Base-by-base conservation (phyloP, 2,888 invertebrate genomes). In the Cyclophora albipunctata region DNA sequence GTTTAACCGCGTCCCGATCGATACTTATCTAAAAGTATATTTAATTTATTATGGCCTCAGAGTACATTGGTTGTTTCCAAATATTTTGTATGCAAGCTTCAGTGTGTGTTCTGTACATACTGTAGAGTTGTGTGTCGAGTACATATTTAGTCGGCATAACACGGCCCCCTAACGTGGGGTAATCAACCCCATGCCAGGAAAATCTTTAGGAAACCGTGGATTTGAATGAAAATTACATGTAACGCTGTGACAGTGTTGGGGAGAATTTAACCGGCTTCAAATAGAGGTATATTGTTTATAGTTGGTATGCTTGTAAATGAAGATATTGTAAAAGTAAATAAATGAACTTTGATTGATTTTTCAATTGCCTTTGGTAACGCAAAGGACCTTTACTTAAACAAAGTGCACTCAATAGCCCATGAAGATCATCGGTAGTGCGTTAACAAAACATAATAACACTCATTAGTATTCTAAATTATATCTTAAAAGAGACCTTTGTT, bases 51-150 rank as follows among this genome's bases (percentile, higher is more conserved):
- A 84, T 81, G 75, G 78, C 73, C 78, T 82, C 74, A 71, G 81
- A 78, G 83, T 81, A 84, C 84, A 78, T 76, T 76, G 74, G 73
- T 70, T 74, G 78, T 84, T 81, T 76, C 85, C 82, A 86, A 86
- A 87, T 86, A 86, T 86, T 87, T 84, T 85, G 76, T 73, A 75
- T 83, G 83, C 77, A 81, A 81, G 83, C 80, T 66, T 45, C 62
- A 48, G 55, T 75, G 78, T 82, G 81, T 81, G 69, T 71, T 71
- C 66, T 69, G 78, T 73, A 78, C 77, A 83, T 74, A 81, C 69
- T 78, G 66, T 76, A 72, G 73, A 69, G 73, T 68, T 81, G 73
- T 80, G 76, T 77, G 69, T 66, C 66, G 69, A 74, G 75, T 70
- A 84, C 79, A 85, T 84, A 85, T 84, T 85, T 82, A 81, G 77